Base-by-base conservation (phyloP, 1,140 invertebrate genomes). In the Leucophenga varia region DNA sequence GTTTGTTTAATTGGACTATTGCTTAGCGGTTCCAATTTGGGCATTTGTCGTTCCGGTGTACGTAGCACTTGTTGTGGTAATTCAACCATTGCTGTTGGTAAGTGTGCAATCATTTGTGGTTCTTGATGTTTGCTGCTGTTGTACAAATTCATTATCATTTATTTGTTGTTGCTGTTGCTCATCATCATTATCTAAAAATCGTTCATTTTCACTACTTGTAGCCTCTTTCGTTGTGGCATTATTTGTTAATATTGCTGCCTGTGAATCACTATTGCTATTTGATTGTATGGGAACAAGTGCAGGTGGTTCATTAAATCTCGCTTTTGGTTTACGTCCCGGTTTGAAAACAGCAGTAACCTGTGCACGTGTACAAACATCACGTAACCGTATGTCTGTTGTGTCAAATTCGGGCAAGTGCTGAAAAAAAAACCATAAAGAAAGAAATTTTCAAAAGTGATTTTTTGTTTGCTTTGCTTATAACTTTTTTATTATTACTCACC, bases 401-500 rank as follows among this genome's bases (percentile, higher is more conserved):
- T 71, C 77, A 69, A 56, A 75, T 60, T 59, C 76, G 55, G 59
- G 74, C 57, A 70, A 74, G 54, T 67, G 75, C 78, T 59, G 61
- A 46, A 57, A 73, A 41, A n/a, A n/a, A n/a, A n/a, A n/a, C n/a
- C n/a, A n/a, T n/a, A n/a, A n/a, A n/a, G n/a, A n/a, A n/a, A n/a
- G n/a, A n/a, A n/a, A n/a, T n/a, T n/a, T n/a, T n/a, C n/a, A n/a
- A n/a, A n/a, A n/a, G n/a, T n/a, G n/a, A n/a, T n/a, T n/a, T n/a
- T n/a, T n/a, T n/a, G n/a, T n/a, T n/a, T n/a, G n/a, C n/a, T n/a
- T n/a, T n/a, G n/a, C n/a, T n/a, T n/a, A n/a, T n/a, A n/a, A 64
- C 14, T 17, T 52, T 58, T n/a, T 72, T 53, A 37, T 52, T 53
- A 55, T 59, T 52, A 45, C 75, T 61, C 71, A 82, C 80, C 67